Conservation (phyloP, 2,888 invertebrate species). For the Drosophila rubida region DNA sequence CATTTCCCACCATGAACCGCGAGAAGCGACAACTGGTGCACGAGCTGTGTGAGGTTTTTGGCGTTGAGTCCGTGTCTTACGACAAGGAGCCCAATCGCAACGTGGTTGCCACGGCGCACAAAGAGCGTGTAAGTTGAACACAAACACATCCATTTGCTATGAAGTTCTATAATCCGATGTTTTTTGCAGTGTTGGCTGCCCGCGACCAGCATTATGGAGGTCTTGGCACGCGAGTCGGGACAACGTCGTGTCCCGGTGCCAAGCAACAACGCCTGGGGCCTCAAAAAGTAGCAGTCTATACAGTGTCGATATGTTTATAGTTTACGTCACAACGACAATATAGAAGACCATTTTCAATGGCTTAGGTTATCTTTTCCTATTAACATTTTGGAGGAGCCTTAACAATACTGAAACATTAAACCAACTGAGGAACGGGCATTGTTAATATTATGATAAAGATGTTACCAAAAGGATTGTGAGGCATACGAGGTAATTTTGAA, state of each 20-base stretch:
- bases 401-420: constrained; percentile 23
- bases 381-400: constrained; percentile 9
- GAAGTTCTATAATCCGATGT: not conserved
- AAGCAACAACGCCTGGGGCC: constrained; percentile 86
- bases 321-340: constrained; percentile 27
- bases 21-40: constrained; percentile 96
- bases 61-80: constrained; percentile 96
- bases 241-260: constrained; percentile 92
- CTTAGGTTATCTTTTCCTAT: constrained; percentile 22
- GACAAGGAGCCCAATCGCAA: constrained; percentile 98
- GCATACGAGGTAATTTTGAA: constrained; percentile 12
- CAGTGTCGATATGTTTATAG: constrained; percentile 20
- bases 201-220: constrained; percentile 92
- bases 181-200: constrained; percentile 93
- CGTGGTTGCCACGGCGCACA: constrained; percentile 95
- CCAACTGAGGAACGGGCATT: constrained; percentile 19
- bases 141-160: not conserved
- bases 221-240: constrained; percentile 92
- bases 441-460: constrained; percentile 13
- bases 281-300: constrained; percentile 75
- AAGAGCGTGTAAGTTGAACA: constrained; percentile 88
- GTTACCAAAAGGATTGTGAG: constrained; percentile 39
- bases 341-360: constrained; percentile 23
- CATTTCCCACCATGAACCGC: constrained; percentile 97
- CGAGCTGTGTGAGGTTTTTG: constrained; percentile 97